Percentiles rank a stretch among this genome's conserved stretches.
Evolutionary conservation across 2,888 invertebrate species (phyloP).

Genomic region (Laspeyria flexula): DNA sequence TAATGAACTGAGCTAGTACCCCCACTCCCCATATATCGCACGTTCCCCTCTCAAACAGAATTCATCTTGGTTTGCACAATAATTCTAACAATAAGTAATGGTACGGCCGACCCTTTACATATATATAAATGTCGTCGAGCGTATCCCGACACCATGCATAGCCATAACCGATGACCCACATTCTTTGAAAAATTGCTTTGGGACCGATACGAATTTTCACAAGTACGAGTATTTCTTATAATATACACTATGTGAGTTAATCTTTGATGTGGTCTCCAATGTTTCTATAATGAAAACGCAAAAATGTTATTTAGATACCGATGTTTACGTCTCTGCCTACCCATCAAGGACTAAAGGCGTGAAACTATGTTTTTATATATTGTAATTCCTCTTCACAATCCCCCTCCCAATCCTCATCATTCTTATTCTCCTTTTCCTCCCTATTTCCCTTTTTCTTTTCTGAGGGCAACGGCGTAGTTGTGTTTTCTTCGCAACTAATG

Average conservation of each 20-base stretch:
- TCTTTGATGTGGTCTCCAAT: not conserved
- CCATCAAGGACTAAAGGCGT: too few species aligned
- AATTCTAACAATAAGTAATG: conserved; percentile 7
- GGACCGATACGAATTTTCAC: conserved; percentile 8
- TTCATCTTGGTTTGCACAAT: conserved; percentile 2
- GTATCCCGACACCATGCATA: conserved; percentile 5
- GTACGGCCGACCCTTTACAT: conserved; percentile 3
- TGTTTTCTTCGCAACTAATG: too few species aligned
- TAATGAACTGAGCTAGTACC: not conserved
- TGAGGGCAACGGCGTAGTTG: too few species aligned
- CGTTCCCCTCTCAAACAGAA: not conserved
- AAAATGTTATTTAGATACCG: too few species aligned
- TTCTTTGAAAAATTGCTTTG: conserved; percentile 28
- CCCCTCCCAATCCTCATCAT: too few species aligned
- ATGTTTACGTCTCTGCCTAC: too few species aligned
- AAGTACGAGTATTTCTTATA: not conserved
- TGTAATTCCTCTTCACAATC: too few species aligned
- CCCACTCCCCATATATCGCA: not conserved
- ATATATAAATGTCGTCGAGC: conserved; percentile 13
- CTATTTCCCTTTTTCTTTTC: too few species aligned
- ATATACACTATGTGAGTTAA: not conserved
- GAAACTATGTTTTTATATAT: too few species aligned
- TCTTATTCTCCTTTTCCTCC: too few species aligned
- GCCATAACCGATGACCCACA: conserved; percentile 28
- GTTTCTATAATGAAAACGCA: not conserved